Evolutionary conservation across 2,888 invertebrate species (phyloP), one percentile per base, ranked within the genome.

Genomic region (Archips xylosteana): DNA sequence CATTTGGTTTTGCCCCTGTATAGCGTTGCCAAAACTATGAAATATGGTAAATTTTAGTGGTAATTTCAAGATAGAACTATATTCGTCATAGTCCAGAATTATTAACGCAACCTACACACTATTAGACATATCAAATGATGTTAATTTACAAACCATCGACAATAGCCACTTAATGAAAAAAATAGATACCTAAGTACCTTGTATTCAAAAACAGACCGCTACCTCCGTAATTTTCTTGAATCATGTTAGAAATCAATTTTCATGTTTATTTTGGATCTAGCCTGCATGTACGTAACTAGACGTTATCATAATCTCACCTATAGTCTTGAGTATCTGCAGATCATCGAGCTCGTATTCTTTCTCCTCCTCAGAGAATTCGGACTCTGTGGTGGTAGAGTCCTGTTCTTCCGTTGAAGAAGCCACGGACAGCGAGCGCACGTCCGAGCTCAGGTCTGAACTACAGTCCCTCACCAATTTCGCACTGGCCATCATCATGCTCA

Each of bases 301-400:
- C n/a, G 36, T 9, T 36, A 12, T 6, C 12, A 32, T 32, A 67
- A 59, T 95, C 97, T 97, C 87, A 98, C 98, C 98, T 76, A 98
- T 97, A 75, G 98, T 98, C 94, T 97, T 98, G 81, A 98, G 96
- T 82, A 97, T 97, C 89, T 97, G 97, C 83, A 97, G 96, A 87
- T 98, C 97, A 78, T 97, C 97, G 80, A 98, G 91, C 84, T 96
- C 95, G 83, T 96, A 96, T 82, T 96, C 96, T 79, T 96, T 95
- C 80, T 95, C 95, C 78, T 95, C 95, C 77, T 95, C 95, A 0
- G 95, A 95, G 83, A 92, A 95, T 70, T 95, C 95, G 0, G 95
- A 95, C 76, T 95, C 95, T 13, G 95, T 95, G 76, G 95, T 92
- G 75, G 94, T 93, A 70, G 95, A 95, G 36, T 95, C 95, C 79